Evolutionary conservation across 2,888 invertebrate species (phyloP).

Genomic region (Alitta virens): DNA sequence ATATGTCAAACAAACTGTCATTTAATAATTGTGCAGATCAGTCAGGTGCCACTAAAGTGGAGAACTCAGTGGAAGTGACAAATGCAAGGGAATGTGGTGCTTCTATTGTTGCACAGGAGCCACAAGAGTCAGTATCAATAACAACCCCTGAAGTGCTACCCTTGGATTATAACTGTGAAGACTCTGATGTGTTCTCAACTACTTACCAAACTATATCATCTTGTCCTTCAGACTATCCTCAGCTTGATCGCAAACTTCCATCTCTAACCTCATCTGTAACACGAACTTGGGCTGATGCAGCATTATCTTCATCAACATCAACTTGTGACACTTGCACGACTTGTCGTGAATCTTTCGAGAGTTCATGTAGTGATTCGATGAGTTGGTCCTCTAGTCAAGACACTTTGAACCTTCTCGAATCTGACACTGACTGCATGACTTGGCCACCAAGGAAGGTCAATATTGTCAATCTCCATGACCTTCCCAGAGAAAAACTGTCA

Average conservation of each 20-base stretch:
- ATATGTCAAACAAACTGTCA: neutral
- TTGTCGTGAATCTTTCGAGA: neutral
- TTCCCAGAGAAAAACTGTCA: neutral
- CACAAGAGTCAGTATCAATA: too few relatives aligned
- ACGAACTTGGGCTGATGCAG: too few relatives aligned
- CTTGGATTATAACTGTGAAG: too few relatives aligned
- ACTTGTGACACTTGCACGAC: conserved; percentile 1
- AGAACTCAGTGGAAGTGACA: neutral
- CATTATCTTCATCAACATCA: neutral
- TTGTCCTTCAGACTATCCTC: too few relatives aligned
- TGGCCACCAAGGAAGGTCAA: neutral
- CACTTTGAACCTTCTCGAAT: neutral
- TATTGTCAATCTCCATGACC: neutral
- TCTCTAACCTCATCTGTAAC: too few relatives aligned
- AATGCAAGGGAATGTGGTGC: too few relatives aligned
- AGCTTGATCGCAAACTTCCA: too few relatives aligned
- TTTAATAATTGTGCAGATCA: too few relatives aligned
- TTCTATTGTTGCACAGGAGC: too few relatives aligned
- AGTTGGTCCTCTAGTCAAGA: neutral
- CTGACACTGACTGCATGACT: neutral
- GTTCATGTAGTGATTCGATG: neutral
- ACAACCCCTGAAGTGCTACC: too few relatives aligned
- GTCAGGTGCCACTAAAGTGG: neutral
- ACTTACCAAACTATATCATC: too few relatives aligned
- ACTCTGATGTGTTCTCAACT: too few relatives aligned